Conservation (phyloP, 2,113 vertebrate species). For the Agelaius phoeniceus region DNA sequence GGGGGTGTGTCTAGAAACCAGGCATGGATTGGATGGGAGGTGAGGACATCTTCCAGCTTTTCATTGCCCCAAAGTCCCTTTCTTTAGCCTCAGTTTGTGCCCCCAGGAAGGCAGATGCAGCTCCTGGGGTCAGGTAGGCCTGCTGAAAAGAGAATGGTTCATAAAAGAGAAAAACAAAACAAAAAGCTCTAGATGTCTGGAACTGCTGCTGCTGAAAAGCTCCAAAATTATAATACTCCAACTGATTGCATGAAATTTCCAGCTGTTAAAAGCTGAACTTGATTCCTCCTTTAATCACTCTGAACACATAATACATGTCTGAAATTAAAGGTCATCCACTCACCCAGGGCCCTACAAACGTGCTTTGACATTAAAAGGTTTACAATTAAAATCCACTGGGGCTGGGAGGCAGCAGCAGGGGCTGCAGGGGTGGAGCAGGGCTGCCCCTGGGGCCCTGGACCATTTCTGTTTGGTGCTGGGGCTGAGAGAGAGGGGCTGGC, state of each 20-base stretch:
- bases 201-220: neutral
- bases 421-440: accelerated
- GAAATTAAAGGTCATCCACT: conserved; percentile 36
- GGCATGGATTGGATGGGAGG: neutral
- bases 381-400: neutral
- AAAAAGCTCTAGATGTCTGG: neutral
- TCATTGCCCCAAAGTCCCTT: neutral
- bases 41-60: neutral
- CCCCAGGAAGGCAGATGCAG: neutral
- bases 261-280: conserved; percentile 38
- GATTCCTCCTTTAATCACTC: conserved; percentile 32
- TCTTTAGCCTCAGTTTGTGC: neutral
- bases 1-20: neutral
- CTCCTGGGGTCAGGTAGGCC: neutral
- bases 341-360: neutral
- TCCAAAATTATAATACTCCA: conserved; percentile 2
- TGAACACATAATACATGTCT: conserved; percentile 9
- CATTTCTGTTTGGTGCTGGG: neutral
- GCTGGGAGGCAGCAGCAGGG: neutral
- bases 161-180: neutral
- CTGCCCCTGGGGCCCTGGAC: neutral
- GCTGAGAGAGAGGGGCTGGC: neutral
- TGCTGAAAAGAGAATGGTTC: neutral
- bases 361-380: conserved; percentile 5
- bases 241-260: conserved; percentile 22